Evolutionary conservation across 2,797 vertebrate species (phyloP).

Genomic region (Poecilia gillii): DNA sequence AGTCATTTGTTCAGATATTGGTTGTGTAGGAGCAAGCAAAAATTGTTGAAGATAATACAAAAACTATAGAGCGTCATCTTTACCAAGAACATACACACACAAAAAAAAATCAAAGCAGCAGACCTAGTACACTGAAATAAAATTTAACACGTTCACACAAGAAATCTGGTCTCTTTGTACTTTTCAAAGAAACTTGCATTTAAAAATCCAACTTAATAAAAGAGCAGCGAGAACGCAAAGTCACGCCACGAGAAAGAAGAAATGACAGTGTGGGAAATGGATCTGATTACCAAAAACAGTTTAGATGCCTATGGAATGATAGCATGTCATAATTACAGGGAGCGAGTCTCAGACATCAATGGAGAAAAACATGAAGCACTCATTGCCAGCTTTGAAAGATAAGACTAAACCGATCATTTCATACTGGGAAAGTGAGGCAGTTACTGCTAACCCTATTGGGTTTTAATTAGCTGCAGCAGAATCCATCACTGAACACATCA

Average conservation of each 20-base stretch:
- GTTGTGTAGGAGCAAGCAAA: background rate
- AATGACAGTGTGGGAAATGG: conserved; percentile 17
- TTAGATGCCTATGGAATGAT: conserved; percentile 46
- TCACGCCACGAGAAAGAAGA: background rate
- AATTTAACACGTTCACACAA: conserved; percentile 1
- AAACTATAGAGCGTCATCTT: background rate
- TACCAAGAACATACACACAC: background rate
- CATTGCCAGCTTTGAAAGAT: conserved; percentile 22
- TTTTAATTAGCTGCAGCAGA: conserved; percentile 56
- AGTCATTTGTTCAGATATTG: background rate
- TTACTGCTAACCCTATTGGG: conserved; percentile 45
- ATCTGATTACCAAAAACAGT: conserved; percentile 45
- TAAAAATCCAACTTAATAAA: conserved; percentile 24
- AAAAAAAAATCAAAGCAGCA: conserved; percentile 3
- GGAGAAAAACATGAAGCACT: conserved; percentile 36
- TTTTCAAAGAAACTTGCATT: conserved; percentile 9
- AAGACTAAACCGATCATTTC: conserved; percentile 42
- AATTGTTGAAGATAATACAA: background rate
- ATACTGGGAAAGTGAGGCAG: conserved; percentile 38
- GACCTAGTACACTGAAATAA: background rate
- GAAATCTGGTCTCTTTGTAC: background rate
- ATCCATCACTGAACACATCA: conserved; percentile 39
- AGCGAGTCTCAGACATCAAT: conserved; percentile 35
- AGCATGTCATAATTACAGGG: conserved; percentile 45
- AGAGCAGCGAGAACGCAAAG: conserved; percentile 12